Evolutionary conservation across 2,797 vertebrate species (phyloP).

Genomic region (Coendou prehensilis): DNA sequence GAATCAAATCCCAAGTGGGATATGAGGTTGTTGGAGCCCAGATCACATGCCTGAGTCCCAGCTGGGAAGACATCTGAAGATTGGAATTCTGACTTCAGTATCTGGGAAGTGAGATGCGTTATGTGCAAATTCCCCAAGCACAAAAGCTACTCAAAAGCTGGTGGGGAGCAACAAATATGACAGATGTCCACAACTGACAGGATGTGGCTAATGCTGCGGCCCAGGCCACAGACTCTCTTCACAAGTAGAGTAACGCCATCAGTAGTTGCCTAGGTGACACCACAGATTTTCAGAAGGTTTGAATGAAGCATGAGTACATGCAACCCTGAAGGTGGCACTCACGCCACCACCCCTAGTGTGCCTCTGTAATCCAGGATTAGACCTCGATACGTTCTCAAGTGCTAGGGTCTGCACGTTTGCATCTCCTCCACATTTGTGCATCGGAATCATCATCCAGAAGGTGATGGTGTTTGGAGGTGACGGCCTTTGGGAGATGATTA

Average conservation of each 20-base stretch:
- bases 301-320: background rate
- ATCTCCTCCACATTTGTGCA: too few relatives aligned
- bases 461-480: background rate
- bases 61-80: slow-evolving; percentile 7
- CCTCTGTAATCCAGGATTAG: background rate
- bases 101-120: background rate
- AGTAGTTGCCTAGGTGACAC: background rate
- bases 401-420: background rate
- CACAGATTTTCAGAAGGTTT: background rate
- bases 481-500: background rate
- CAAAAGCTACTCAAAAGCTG: background rate
- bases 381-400: background rate
- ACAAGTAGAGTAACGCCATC: background rate
- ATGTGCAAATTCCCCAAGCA: background rate
- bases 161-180: background rate
- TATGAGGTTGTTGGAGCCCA: background rate
- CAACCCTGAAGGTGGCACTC: background rate
- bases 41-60: background rate
- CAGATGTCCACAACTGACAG: background rate
- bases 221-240: background rate
- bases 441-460: background rate
- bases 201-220: background rate
- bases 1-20: background rate
- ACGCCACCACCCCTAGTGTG: background rate
- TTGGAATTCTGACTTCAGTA: slow-evolving; percentile 35